Evolutionary conservation across 2,888 invertebrate genomes (phyloP).

Genomic region (Limnephilus auricula): DNA sequence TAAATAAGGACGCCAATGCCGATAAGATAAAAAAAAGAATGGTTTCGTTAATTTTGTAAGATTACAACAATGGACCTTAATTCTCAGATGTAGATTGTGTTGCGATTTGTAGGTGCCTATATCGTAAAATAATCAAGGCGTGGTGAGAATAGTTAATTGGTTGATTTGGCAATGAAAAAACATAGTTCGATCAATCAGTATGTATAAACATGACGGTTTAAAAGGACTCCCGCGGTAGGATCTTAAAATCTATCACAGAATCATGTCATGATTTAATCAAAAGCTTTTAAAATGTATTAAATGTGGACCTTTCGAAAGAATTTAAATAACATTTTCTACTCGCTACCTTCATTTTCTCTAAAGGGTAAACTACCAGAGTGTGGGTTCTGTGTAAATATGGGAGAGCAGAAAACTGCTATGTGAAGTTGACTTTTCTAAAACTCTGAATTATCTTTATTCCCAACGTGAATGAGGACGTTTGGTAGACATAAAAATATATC

Average conservation of each 20-base stretch:
- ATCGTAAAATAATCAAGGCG: not conserved
- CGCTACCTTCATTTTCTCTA: not conserved
- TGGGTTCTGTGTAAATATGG: not conserved
- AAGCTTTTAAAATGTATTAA: not conserved
- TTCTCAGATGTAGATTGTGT: not conserved
- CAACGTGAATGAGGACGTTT: not conserved
- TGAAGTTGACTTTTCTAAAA: constrained; percentile 37
- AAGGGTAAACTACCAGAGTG: constrained; percentile 12
- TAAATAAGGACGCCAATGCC: too few species aligned
- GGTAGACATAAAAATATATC: not conserved
- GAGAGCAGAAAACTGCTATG: constrained; percentile 6
- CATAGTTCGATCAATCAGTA: too few species aligned
- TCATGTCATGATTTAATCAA: not conserved
- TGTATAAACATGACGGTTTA: not conserved
- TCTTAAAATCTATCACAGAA: not conserved
- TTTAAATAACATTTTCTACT: constrained; percentile 6
- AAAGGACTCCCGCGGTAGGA: not conserved
- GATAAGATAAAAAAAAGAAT: not conserved
- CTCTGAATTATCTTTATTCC: not conserved
- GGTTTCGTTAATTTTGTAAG: not conserved
- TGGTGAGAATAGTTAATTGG: not conserved
- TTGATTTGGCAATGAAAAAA: too few species aligned
- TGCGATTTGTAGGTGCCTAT: not conserved
- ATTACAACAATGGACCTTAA: not conserved
- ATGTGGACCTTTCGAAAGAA: not conserved